Base-by-base conservation (phyloP, 2,888 invertebrate species). In the Loripinus fragilis region DNA sequence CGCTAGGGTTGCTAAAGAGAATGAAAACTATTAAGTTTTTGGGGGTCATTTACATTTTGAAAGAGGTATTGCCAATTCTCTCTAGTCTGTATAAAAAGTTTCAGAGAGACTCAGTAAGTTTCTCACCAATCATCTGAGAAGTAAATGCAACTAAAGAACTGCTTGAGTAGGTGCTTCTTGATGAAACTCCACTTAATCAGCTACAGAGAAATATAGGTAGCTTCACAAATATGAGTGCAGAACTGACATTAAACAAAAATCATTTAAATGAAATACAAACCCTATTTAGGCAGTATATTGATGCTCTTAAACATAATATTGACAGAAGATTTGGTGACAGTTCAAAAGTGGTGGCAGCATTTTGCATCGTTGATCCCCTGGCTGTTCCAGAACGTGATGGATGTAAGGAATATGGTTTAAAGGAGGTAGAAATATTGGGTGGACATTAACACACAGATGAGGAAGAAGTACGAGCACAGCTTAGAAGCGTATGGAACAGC, bases 1-100 rank as follows among this genome's bases (percentile, higher is more conserved):
- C 83, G 1, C 41, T 50, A 66, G 85, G 85, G n/a, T 72, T 85
- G 15, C 48, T 81, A 20, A 68, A n/a, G 23, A 85, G 76, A 52
- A 78, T 78, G 71, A 23, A 55, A 42, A 72, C 42, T 20, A 38
- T 71, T 33, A 82, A 76, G 48, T 82, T 83, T 55, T 23, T 80
- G 15, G 69, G 74, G 12, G 71, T 67, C 15, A 65, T 78, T 8
- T 76, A 81, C 72, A 78, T 83, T 2, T 52, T 85, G 68, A 71
- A 81, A 41, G 74, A 76, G 20, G 60, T 77, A 15, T 70, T 85
- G 2, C 81, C 83, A 38, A 60, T 74, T 15, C 71, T 85, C 8
- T 60, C 77, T 25, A 30, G 52, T 20, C 72, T 85, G 8, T 78
- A 74, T 25, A 73, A 33, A 33, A 41, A 30, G 12, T 85, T 85